Conservation (phyloP, 2,113 vertebrate species). For the Ailuropoda melanoleuca region DNA sequence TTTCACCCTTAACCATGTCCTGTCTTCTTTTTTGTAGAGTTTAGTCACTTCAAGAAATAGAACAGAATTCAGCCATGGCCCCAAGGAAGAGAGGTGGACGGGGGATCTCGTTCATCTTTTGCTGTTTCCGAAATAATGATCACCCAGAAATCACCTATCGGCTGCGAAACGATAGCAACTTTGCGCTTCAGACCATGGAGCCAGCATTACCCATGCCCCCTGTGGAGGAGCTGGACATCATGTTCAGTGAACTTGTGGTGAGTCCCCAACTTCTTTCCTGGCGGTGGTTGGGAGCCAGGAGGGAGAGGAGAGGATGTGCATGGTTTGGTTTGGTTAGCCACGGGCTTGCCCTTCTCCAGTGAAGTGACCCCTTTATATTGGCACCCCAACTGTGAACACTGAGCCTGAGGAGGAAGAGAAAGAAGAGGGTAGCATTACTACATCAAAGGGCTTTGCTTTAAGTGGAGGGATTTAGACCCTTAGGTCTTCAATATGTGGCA, state of each 20-base stretch:
- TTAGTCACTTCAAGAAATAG: conserved; percentile 81
- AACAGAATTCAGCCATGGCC: conserved; percentile 89
- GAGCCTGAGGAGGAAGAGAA: neutral
- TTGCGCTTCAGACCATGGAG: conserved; percentile 97
- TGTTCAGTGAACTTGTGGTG: conserved; percentile 98
- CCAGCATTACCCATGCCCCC: conserved; percentile 94
- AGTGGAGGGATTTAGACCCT: neutral
- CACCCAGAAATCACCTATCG: conserved; percentile 98
- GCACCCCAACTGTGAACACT: neutral
- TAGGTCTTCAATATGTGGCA: neutral
- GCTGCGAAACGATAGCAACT: conserved; percentile 94
- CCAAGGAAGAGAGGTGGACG: conserved; percentile 93
- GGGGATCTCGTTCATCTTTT: conserved; percentile 96
- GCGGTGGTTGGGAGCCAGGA: too few relatives aligned
- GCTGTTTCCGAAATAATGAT: conserved; percentile 96
- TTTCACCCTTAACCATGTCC: neutral
- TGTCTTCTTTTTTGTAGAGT: conserved; percentile 80
- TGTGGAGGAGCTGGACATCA: conserved; percentile 94
- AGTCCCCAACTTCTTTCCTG: conserved; percentile 69
- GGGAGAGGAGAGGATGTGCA: neutral
- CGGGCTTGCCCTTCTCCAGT: neutral
- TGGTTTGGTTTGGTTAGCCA: neutral
- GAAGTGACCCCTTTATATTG: neutral
- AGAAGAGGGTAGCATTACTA: neutral
- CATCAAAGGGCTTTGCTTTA: neutral